Percentiles rank a stretch among this genome's conserved stretches.
Conservation (phyloP, 2,113 vertebrate genomes). For the Pygoscelis antarcticus region DNA sequence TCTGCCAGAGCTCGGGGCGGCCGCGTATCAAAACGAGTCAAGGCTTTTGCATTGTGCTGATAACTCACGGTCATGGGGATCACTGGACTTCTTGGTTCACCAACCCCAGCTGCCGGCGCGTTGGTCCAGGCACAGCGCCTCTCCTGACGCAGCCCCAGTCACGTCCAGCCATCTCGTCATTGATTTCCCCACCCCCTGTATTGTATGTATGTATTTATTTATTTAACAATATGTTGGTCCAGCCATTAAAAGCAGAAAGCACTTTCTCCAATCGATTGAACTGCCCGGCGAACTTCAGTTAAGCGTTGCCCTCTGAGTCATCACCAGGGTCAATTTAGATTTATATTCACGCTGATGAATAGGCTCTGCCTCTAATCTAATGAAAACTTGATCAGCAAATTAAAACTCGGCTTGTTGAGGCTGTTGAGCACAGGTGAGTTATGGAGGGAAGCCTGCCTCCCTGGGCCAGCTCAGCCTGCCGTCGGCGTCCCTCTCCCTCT, state of each 20-base stretch:
- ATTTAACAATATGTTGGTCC: constrained; percentile 2
- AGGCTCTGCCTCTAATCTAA: constrained; percentile 29
- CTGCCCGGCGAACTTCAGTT: background rate
- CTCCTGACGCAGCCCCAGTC: background rate
- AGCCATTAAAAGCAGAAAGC: constrained; percentile 44
- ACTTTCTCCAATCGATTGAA: background rate
- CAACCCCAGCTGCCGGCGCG: constrained; percentile 56
- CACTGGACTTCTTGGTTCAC: constrained; percentile 75
- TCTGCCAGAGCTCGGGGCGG: background rate
- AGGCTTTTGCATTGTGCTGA: constrained; percentile 53
- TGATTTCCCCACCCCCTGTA: background rate
- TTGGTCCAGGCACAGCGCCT: background rate
- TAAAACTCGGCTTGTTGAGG: constrained; percentile 16
- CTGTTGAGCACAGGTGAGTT: constrained; percentile 3
- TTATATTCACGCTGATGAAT: constrained; percentile 4
- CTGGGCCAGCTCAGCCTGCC: background rate
- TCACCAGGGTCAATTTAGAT: constrained; percentile 21
- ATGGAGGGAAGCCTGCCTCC: background rate
- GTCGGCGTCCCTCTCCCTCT: background rate
- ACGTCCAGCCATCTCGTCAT: background rate
- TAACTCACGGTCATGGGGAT: constrained; percentile 73
- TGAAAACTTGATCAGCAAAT: constrained; percentile 52
- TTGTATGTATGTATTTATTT: background rate
- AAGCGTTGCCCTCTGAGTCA: constrained; percentile 32
- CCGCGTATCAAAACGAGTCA: accelerated